Evolutionary conservation across 2,888 invertebrate species (phyloP).

Genomic region (Andrena bucephala): DNA sequence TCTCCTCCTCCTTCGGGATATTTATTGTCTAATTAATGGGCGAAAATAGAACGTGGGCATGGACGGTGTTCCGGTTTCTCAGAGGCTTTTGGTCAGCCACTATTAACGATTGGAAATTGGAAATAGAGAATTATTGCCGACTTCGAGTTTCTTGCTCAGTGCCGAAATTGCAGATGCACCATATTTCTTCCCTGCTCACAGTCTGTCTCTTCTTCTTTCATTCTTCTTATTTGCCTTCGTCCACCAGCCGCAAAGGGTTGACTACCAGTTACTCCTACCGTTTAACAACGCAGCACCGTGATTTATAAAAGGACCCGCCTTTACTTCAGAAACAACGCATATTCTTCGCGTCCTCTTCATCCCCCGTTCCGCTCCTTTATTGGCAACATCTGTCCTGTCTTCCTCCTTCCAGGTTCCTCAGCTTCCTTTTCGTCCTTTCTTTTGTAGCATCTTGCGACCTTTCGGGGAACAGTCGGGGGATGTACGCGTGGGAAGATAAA

Average conservation of each 20-base stretch:
- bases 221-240: background rate
- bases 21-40: constrained; percentile 10
- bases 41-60: constrained; percentile 10
- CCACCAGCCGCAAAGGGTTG: background rate
- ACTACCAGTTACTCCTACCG: background rate
- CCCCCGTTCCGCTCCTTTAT: background rate
- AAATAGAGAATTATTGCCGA: too few relatives aligned
- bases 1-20: background rate
- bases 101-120: too few relatives aligned
- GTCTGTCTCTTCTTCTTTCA: background rate
- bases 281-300: background rate
- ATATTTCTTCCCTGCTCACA: background rate
- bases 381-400: constrained; percentile 28
- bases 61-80: background rate
- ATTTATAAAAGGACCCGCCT: background rate
- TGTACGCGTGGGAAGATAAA: background rate
- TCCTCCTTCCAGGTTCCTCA: constrained; percentile 6
- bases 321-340: background rate
- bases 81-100: background rate
- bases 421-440: constrained; percentile 16
- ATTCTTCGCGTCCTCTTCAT: constrained; percentile 1
- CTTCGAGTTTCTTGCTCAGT: too few relatives aligned
- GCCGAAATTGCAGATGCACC: background rate
- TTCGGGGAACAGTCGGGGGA: background rate
- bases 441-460: constrained; percentile 22